Base-by-base conservation (phyloP, 1,140 invertebrate species). In the Pogonus chalceus region DNA sequence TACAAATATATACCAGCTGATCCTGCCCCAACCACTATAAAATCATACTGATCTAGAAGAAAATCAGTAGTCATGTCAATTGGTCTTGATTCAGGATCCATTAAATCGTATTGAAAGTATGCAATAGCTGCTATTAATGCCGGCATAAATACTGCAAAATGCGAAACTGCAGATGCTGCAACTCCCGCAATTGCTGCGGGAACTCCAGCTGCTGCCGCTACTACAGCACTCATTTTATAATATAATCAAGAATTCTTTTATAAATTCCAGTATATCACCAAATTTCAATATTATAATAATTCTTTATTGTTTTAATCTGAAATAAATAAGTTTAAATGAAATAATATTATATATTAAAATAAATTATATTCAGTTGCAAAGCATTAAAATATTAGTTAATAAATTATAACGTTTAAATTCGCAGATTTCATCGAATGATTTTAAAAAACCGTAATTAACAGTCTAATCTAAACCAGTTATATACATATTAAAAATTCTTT, bases 11-110 rank as follows among this genome's bases (percentile, higher is more conserved):
- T 67, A 84, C 92, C 95, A 61, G 93, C 92, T 0, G 93, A 96
- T 9, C 95, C 95, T 1, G 84, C 90, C 0, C 96, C 96, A n/a
- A 98, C 83, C 54, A 91, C 75, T 53, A 93, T 88, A 59, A 92
- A 92, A 68, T 92, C 88, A 59, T 91, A 92, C 20, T 83, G 76
- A 1, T 78, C 76, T n/a, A 82, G 59, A 16, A 88, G 66, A 2
- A 77, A 63, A 20, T 81, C 79, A 1, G 81, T 78, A 0, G 78
- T 75, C 1, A 85, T 70, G 54, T 88, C 79, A 1, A 83, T 82
- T 0, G 81, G 79, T 49, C 81, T 73, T 0, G 83, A 82, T 62
- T 88, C 87, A 0, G 86, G 85, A 65, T 91, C 88, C 56, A 82
- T 76, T 54, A 82, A 69, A 54, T 83, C 77, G 62, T 84, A 88